A percentile compares a stretch with the other conserved stretches of the same genome.
Conservation (phyloP, 2,113 vertebrate species). For the Paramisgurnus dabryanus region DNA sequence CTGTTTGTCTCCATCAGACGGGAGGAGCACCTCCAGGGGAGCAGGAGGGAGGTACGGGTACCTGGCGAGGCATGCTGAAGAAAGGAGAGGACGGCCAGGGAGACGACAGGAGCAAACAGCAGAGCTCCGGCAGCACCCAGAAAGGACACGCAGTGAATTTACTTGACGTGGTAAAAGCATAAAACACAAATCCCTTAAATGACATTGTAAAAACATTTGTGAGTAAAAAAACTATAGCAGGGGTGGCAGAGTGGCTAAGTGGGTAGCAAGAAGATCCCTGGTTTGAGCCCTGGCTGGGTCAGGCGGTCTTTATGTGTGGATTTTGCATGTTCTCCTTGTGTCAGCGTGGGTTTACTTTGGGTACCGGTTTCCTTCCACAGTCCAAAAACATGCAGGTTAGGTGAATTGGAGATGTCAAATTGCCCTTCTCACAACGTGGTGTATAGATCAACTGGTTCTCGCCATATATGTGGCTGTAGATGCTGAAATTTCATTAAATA, state of each 20-base stretch:
- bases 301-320: too few species aligned
- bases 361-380: too few species aligned
- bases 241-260: too few species aligned
- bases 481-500: not conserved
- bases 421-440: not conserved
- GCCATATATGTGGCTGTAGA: too few species aligned
- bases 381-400: too few species aligned
- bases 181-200: not conserved
- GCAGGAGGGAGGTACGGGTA: conserved; percentile 84
- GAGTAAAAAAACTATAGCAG: too few species aligned
- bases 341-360: too few species aligned
- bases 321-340: too few species aligned
- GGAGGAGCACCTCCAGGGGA: conserved; percentile 68
- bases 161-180: conserved; percentile 87
- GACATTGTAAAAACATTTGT: not conserved
- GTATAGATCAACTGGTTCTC: too few species aligned
- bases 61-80: conserved; percentile 96
- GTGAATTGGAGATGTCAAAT: too few species aligned
- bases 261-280: too few species aligned
- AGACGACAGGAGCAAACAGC: conserved; percentile 76
- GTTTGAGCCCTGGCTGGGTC: too few species aligned
- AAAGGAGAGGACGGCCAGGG: conserved; percentile 79
- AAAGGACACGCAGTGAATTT: conserved; percentile 92
- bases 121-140: conserved; percentile 79
- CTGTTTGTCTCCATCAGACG: conserved; percentile 24